phyloP scores from a whole-genome alignment of 2,888 invertebrate species.

The Gnatocerus cornutus region DNA sequence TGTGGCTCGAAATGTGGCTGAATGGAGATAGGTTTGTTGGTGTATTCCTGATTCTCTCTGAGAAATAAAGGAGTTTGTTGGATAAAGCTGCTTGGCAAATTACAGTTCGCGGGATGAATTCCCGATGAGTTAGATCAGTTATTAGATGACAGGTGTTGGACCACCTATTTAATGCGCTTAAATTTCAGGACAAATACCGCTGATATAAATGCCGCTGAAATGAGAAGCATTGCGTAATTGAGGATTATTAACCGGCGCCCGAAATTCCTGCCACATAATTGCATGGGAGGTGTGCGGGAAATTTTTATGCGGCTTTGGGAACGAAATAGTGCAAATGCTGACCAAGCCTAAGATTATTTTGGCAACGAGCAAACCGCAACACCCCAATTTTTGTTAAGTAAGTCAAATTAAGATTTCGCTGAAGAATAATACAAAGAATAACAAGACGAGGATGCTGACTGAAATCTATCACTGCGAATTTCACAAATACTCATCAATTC shows the following conservation, averaged over 20 bases:
- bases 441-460: no score
- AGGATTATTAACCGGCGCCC: neutral
- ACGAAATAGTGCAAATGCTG: neutral
- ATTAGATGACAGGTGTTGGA: slow-evolving; percentile 65
- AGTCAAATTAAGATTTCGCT: no score
- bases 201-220: slow-evolving; percentile 12
- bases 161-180: slow-evolving; percentile 33
- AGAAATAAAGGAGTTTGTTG: slow-evolving; percentile 55
- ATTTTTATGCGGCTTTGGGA: neutral
- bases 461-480: no score
- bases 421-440: no score
- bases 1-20: slow-evolving; percentile 47
- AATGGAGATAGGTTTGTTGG: slow-evolving; percentile 26
- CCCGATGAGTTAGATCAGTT: slow-evolving; percentile 66
- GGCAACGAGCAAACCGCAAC: no score
- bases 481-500: no score
- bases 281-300: neutral
- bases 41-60: slow-evolving; percentile 19
- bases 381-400: no score
- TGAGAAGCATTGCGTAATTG: slow-evolving; percentile 2
- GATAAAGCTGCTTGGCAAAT: slow-evolving; percentile 66
- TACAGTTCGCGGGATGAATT: slow-evolving; percentile 68
- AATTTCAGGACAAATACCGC: slow-evolving; percentile 33
- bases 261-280: slow-evolving; percentile 2
- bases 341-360: no score